Evolutionary conservation across 2,888 invertebrate species (phyloP), one percentile per base, ranked within the genome.

Genomic region (Leptinotarsa rubiginosa): DNA sequence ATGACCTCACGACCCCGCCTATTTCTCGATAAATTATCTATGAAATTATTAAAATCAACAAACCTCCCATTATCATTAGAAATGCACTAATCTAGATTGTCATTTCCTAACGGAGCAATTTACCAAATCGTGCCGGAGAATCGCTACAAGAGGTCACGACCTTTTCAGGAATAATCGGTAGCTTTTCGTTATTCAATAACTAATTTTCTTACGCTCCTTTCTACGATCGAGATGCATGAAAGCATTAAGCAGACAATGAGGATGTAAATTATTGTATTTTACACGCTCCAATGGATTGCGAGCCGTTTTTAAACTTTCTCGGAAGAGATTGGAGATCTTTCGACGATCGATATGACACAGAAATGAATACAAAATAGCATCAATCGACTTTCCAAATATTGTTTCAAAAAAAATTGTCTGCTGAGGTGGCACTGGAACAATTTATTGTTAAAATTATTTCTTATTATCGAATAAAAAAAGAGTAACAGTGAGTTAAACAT

Each of bases 131-230:
- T 62, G 62, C 25, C 13, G 2, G 62, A 22, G 56, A 56, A 62
- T 62, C 62, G 62, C 62, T 25, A 54, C 68, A 68, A 18, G 54
- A 68, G 54, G 18, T 52, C 31, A 13, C 68, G 68, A 41, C 54
- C 31, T 47, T 54, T 54, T 68, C 31, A 31, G 54, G 68, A 31
- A 68, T 68, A 54, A 68, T 68, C 54, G 68, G 68, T 54, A 68
- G 54, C 68, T 68, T 52, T 68, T 68, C 52, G 68, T 54, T 52
- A 47, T 25, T 68, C 41, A 54, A 68, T 68, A 68, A 68, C 68
- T 54, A 68, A 68, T 68, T 68, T 68, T 68, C 68, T 54, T 68
- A 68, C 68, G 68, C 68, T 68, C 68, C 68, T 68, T 52, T 49
- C 68, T 41, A 68, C 20, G 49, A 68, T 67, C 49, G 54, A 54